Base-by-base conservation (phyloP, 1,140 invertebrate genomes). In the Drosophila erecta region DNA sequence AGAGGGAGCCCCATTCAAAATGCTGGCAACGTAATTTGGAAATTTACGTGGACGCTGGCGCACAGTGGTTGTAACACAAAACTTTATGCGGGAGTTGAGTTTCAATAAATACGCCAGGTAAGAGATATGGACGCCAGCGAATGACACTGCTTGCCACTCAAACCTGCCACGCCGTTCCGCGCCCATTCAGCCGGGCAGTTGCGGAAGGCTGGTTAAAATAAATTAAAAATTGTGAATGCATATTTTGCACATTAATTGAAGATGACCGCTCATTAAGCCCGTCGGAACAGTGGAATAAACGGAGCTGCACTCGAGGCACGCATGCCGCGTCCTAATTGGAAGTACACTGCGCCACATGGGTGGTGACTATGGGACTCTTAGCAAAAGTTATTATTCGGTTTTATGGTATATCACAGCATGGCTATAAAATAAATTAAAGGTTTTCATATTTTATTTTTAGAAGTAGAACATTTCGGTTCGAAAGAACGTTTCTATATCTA, bases 51-150 rank as follows among this genome's bases (percentile, higher is more conserved):
- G 76, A 81, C 76, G 70, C 61, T 64, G 47, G 44, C 51, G 55
- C 59, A 38, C 54, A 14, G 4, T 38, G 37, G 11, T 27, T 62
- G 83, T 76, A 87, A 87, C 62, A 69, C 84, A 83, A 87, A 87
- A 87, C 79, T 86, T 77, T 56, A 54, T 66, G 78, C 58, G 79
- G 80, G 84, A 66, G 83, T 73, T 81, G 84, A 66, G 83, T 86
- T 87, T 86, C 71, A 89, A 87, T 86, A 83, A 83, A 83, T 87
- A 87, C 87, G 84, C 83, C 83, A 83, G 83, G 78, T 86, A 84
- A 46, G 53, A 66, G 56, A 70, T 55, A 71, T 53, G 59, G 44
- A 35, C 33, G 59, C 22, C n/a, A 4, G 56, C 33, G 30, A 30
- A 30, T 35, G 43, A 5, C 27, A 12, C 40, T 40, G 20, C 15